These are phyloP conservation scores for Gonatopus flavifemur DNA, from an alignment of 1,140 invertebrate species.

Conservation along the genomic window DNA sequence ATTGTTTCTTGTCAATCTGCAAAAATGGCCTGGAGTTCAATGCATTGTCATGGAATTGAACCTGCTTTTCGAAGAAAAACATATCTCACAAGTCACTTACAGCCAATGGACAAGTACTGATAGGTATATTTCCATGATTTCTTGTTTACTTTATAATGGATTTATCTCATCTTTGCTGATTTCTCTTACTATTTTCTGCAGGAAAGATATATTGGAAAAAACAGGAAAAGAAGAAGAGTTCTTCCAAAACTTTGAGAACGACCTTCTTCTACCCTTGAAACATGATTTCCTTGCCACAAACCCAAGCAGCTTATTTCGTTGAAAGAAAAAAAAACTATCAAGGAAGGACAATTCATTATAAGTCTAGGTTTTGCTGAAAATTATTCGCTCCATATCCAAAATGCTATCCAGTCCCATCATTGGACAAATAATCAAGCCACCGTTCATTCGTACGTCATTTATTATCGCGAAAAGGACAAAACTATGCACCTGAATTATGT, in stretches of 20 bases:
- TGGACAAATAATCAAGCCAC: neutral
- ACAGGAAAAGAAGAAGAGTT: neutral
- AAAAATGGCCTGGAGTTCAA: neutral
- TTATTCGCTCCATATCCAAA: too few relatives aligned
- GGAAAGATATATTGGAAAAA: neutral
- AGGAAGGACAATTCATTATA: too few relatives aligned
- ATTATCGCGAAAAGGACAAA: neutral
- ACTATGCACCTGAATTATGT: neutral
- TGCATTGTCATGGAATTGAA: neutral
- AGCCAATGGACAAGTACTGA: neutral
- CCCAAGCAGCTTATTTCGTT: neutral
- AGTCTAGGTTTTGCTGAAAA: too few relatives aligned
- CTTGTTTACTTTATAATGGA: neutral
- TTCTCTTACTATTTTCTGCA: too few relatives aligned
- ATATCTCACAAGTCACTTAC: neutral
- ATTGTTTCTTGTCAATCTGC: too few relatives aligned
- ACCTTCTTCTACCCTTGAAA: neutral
- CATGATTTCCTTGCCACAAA: too few relatives aligned
- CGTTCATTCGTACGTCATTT: neutral
- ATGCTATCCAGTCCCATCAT: too few relatives aligned
- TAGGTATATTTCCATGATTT: neutral
- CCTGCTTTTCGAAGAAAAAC: neutral
- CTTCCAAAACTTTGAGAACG: neutral
- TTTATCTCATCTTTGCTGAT: neutral
- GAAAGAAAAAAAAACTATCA: neutral